A percentile compares a stretch with the other conserved stretches of the same genome.
phyloP scores from a whole-genome alignment of 1,140 invertebrate species.

The Trissolcus basalis region DNA sequence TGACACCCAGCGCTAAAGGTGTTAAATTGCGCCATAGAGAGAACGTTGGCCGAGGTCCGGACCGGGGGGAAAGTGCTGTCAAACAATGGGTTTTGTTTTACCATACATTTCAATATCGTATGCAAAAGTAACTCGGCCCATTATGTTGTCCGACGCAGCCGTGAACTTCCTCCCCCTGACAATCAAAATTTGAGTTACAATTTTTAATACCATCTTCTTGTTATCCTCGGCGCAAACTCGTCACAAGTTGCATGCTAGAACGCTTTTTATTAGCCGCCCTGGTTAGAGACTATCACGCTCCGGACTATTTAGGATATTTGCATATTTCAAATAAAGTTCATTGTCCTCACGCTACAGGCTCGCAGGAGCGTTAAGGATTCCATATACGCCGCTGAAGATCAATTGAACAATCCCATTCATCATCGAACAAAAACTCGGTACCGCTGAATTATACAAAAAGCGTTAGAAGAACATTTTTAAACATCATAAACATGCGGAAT shows the following conservation, averaged over 20 bases:
- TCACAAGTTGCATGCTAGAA: no score
- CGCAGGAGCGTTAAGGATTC: constrained; percentile 35
- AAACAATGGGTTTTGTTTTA: background rate
- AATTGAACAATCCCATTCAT: no score
- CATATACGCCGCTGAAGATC: no score
- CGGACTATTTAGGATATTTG: constrained; percentile 39
- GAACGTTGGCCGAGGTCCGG: background rate
- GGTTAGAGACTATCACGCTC: constrained; percentile 7
- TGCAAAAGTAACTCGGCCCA: constrained; percentile 1
- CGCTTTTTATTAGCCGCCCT: no score
- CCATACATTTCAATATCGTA: background rate
- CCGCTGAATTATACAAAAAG: background rate
- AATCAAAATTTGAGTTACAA: no score
- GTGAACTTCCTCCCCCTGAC: no score
- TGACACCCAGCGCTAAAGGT: constrained; percentile 33
- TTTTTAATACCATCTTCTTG: no score
- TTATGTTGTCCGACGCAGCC: no score
- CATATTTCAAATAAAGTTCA: constrained; percentile 56
- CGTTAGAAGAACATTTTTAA: constrained; percentile 1
- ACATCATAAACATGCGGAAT: background rate
- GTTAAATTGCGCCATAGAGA: constrained; percentile 13
- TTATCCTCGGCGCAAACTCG: no score
- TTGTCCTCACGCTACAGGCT: constrained; percentile 50
- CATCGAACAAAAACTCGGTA: no score
- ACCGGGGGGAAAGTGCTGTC: background rate